phyloP scores from a whole-genome alignment of 2,797 vertebrate species.

The Chiroxiphia lanceolata region DNA sequence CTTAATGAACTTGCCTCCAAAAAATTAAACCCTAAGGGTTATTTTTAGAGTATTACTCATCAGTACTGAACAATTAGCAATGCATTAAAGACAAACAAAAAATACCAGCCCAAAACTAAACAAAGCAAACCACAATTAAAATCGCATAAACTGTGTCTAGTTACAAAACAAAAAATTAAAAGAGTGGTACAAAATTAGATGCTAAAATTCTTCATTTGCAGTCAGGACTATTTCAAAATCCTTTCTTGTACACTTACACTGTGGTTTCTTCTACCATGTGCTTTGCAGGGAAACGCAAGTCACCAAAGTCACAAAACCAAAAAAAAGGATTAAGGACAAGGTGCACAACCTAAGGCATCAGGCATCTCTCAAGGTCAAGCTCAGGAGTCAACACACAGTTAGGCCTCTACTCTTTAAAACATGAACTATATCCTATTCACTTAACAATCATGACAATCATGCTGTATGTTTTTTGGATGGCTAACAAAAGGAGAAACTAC shows the following conservation, averaged over 20 bases:
- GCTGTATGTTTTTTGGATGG: not conserved
- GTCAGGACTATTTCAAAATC: not conserved
- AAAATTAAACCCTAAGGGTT: not conserved
- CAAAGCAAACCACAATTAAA: constrained; percentile 29
- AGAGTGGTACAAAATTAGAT: not conserved
- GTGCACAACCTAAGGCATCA: not conserved
- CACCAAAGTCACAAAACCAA: not conserved
- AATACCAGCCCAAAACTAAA: not conserved
- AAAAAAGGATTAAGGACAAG: not conserved
- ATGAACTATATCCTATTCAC: not conserved
- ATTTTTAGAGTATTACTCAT: constrained; percentile 19
- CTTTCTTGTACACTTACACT: not conserved
- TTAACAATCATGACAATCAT: not conserved
- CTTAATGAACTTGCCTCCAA: not conserved
- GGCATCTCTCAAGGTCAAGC: not conserved
- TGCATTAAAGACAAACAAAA: constrained; percentile 7
- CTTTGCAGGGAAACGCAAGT: not conserved
- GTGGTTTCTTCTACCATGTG: not conserved
- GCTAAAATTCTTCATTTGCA: not conserved
- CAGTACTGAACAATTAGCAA: constrained; percentile 1
- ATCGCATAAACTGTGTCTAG: not conserved
- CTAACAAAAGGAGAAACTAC: constrained; percentile 14
- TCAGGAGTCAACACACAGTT: not conserved
- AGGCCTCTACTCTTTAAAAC: not conserved
- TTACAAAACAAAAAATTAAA: constrained; percentile 24